Conservation (phyloP, 2,113 vertebrate species). For the rabbit (Oryctolagus cuniculus) region DNA sequence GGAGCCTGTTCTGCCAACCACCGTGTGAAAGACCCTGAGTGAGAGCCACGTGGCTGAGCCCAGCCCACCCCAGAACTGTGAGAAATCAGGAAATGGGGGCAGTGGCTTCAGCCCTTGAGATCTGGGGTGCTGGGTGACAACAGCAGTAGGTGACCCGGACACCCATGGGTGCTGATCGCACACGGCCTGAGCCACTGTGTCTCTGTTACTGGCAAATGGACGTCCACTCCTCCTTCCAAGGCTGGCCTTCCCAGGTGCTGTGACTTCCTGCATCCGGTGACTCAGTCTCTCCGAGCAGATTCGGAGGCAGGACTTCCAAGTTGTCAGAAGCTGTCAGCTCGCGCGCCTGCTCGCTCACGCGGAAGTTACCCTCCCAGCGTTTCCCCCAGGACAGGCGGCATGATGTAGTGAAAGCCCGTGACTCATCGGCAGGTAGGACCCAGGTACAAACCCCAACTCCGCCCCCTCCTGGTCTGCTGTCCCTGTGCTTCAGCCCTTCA, state of each 20-base stretch:
- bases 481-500: neutral
- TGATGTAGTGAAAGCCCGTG: fast-evolving
- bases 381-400: neutral
- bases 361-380: neutral
- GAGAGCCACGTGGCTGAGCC: too few species aligned
- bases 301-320: neutral
- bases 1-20: neutral
- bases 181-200: neutral
- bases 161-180: too few species aligned
- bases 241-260: neutral
- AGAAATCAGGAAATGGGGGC: too few species aligned
- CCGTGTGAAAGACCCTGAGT: neutral
- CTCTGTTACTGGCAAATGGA: neutral
- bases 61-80: neutral
- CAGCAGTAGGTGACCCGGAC: too few species aligned
- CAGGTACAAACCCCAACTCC: neutral
- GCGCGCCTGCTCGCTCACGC: neutral
- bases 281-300: neutral
- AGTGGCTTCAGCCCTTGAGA: neutral
- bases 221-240: neutral
- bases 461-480: neutral
- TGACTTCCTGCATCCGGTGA: neutral
- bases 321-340: neutral
- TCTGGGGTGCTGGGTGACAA: neutral
- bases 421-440: neutral